These are phyloP conservation scores for Colossoma macropomum DNA, from an alignment of 2,113 vertebrate species.

Conservation along the genomic window DNA sequence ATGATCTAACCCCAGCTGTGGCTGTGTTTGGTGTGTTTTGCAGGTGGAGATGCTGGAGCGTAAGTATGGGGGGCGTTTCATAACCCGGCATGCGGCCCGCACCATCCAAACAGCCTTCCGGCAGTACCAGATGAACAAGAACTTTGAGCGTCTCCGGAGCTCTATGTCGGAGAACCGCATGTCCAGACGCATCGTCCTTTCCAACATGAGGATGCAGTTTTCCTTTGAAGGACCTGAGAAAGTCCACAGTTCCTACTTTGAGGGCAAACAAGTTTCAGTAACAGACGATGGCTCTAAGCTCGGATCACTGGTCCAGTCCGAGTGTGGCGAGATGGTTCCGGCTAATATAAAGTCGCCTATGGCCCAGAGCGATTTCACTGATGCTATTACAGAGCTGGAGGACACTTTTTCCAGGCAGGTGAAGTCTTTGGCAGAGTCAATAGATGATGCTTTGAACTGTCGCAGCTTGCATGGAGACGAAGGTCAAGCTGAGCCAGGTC, in stretches of 20 bases:
- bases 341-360: slow-evolving; percentile 82
- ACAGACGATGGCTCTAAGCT: slow-evolving; percentile 85
- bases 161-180: slow-evolving; percentile 99
- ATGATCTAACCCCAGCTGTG: not conserved
- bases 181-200: slow-evolving; percentile 95
- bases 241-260: slow-evolving; percentile 96
- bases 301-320: slow-evolving; percentile 82
- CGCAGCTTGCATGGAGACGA: slow-evolving; percentile 90
- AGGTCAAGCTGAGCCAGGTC: slow-evolving; percentile 71
- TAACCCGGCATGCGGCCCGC: slow-evolving; percentile 95
- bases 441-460: slow-evolving; percentile 95
- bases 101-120: slow-evolving; percentile 98
- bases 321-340: slow-evolving; percentile 81
- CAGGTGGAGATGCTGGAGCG: slow-evolving; percentile 99
- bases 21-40: slow-evolving; percentile 3
- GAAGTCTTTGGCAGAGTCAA: slow-evolving; percentile 95
- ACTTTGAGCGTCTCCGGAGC: slow-evolving; percentile 95
- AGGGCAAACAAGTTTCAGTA: slow-evolving; percentile 93
- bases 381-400: slow-evolving; percentile 95
- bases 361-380: slow-evolving; percentile 85
- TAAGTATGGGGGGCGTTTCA: slow-evolving; percentile 98
- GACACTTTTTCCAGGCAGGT: slow-evolving; percentile 97
- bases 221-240: slow-evolving; percentile 98
- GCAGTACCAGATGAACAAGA: slow-evolving; percentile 99
- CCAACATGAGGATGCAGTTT: slow-evolving; percentile 99